Base-by-base conservation (phyloP, 2,797 vertebrate species). In the Diplodus sargus region DNA sequence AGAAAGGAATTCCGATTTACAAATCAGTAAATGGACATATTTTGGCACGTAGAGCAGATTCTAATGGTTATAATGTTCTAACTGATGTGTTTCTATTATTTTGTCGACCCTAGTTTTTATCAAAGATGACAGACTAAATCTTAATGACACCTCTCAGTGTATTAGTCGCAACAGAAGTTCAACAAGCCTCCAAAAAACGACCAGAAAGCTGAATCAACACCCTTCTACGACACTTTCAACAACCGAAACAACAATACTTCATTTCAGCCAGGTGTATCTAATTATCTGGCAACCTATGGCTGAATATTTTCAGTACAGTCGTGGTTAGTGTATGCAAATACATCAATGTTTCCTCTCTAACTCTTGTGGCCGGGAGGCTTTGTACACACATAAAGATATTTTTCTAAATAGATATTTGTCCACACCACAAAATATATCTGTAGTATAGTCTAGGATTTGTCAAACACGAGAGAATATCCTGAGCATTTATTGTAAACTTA, bases 121-220 rank as follows among this genome's bases (percentile, higher is more conserved):
- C 23, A 45, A 23, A 1, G 5, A 56, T 16, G 15, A 15, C 1
- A 17, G 48, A 34, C 20, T 52, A 2, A 47, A 57, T 25, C 53
- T 52, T 28, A 47, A 17, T 65, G 4, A 65, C 54, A 0, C 15
- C 13, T 66, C 20, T 49, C 16, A 20, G 23, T 15, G 18, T 39
- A 9, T 39, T 8, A 2, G 0, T 39, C 39, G 10, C 10, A 39
- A 39, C 9, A 49, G 47, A n/a, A 53, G 58, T 16, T 82, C 12
- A 18, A 20, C 3, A 56, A 68, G 22, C 28, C 22, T 42, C 39
- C 42, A 6, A 17, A 6, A 17, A 17, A n/a, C 25, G 0, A 42
- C 42, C 58, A 56, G 5, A 42, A 77, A 54, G 43, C 47, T 43
- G 47, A 77, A 75, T 54, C 15, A 71, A 70, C 34, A 74, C 42